Evolutionary conservation across 2,797 vertebrate genomes (phyloP), one percentile per base, ranked within the genome.

Genomic region (Crax fasciolata): DNA sequence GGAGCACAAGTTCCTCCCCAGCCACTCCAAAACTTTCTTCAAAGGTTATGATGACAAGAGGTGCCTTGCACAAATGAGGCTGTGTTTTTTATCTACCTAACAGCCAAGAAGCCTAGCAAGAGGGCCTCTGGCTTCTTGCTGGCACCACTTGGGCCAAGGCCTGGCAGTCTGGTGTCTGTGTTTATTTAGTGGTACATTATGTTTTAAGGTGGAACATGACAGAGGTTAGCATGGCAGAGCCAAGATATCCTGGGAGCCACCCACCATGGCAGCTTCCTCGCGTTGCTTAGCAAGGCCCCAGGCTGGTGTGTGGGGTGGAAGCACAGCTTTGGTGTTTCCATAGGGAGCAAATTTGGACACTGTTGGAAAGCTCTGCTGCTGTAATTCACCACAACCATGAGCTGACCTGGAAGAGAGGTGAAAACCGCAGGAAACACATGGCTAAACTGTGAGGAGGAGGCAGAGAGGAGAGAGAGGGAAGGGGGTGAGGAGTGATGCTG

Each of bases 241-340:
- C 0, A 2, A 46, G 75, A 28, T 55, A 49, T 78, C 61, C 41
- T 0, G 0, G 13, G 39, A 44, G 35, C 28, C 28, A 21, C 4
- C 11, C 59, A 41, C 59, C 38, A 19, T n/a, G 30, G 14, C 10
- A 16, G 13, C 41, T 52, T 70, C 32, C n/a, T 55, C 61, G 51
- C 9, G 25, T 44, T 17, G 3, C 21, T 38, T 19, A 41, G 48
- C 21, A 41, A 54, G 49, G 70, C 27, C 19, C 59, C 14, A n/a
- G 54, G 71, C 68, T 46, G 32, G 16, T 54, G 9, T 7, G 12
- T 25, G n/a, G 46, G 1, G 1, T 52, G 46, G 51, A 46, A 27
- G 63, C 38, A 74, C 43, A 43, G 46, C n/a, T 68, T 43, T 54
- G 55, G 14, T 55, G 43, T 68, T 84, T 67, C 83, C 72, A 30